A percentile compares a stretch with the other conserved stretches of the same genome.
Conservation (phyloP, 2,113 vertebrate species). For the Boleophthalmus pectinirostris region DNA sequence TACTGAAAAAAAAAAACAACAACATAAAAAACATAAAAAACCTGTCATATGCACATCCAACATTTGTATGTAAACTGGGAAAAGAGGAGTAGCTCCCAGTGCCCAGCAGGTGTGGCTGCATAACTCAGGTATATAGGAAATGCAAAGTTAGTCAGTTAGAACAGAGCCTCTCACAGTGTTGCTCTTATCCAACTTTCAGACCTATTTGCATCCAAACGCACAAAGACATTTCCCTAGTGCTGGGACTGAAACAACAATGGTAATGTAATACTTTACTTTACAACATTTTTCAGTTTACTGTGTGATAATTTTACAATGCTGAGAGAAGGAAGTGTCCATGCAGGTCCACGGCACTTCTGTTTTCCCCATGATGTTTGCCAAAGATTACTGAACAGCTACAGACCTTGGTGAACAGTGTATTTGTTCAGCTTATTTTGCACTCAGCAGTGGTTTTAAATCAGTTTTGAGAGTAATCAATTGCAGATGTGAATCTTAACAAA, state of each 20-base stretch:
- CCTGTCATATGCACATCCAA: too few species aligned
- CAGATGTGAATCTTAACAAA: neutral
- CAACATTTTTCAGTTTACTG: conserved; percentile 1
- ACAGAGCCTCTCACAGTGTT: conserved; percentile 20
- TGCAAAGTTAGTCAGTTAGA: conserved; percentile 61
- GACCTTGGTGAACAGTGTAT: neutral
- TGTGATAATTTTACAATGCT: conserved; percentile 6
- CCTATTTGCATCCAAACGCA: conserved; percentile 55
- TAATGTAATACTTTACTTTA: conserved; percentile 58
- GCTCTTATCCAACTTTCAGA: conserved; percentile 15
- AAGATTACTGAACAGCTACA: neutral
- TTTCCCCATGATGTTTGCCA: neutral
- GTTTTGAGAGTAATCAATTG: neutral
- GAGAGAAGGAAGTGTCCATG: conserved; percentile 39
- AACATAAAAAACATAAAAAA: too few species aligned
- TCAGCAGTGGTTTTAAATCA: too few species aligned
- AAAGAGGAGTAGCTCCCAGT: neutral
- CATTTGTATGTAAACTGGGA: neutral
- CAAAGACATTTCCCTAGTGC: conserved; percentile 48
- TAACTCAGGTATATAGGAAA: conserved; percentile 53
- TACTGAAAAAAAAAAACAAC: too few species aligned
- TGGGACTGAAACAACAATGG: conserved; percentile 60
- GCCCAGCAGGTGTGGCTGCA: conserved; percentile 30
- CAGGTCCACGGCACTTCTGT: neutral
- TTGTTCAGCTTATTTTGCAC: neutral